Evolutionary conservation across 2,113 vertebrate genomes (phyloP).

Genomic region (Labeo rohita): DNA sequence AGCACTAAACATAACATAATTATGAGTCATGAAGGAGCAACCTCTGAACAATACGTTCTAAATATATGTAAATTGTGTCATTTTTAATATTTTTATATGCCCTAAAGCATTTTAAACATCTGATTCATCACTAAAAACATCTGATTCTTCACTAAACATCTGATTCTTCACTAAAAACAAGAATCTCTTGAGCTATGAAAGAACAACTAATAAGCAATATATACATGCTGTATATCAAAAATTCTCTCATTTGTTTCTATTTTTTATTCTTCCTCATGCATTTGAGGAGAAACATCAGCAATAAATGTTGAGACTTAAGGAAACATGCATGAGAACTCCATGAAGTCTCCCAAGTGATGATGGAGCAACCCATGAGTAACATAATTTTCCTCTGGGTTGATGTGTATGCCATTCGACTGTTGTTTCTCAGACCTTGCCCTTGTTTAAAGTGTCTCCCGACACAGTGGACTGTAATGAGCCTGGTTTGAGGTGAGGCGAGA

Average conservation of each 20-base stretch:
- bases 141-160: not conserved
- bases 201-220: not conserved
- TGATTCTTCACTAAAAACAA: not conserved
- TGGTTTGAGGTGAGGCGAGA: conserved; percentile 35
- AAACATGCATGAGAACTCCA: not conserved
- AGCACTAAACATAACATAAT: not conserved
- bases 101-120: not conserved
- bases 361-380: not conserved
- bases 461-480: not conserved
- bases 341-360: not conserved
- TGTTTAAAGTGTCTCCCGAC: conserved; percentile 25
- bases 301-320: not conserved
- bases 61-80: not conserved
- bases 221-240: not conserved
- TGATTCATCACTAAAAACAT: no score
- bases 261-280: not conserved
- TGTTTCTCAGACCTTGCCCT: not conserved
- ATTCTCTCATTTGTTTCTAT: not conserved
- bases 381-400: conserved; percentile 7
- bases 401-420: not conserved
- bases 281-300: not conserved
- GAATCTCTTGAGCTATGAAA: not conserved
- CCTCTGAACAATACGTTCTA: not conserved
- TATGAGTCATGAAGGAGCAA: not conserved
- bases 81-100: not conserved